Evolutionary conservation across 1,140 invertebrate genomes (phyloP), one percentile per base, ranked within the genome.

Genomic region (Nebria ingens): DNA sequence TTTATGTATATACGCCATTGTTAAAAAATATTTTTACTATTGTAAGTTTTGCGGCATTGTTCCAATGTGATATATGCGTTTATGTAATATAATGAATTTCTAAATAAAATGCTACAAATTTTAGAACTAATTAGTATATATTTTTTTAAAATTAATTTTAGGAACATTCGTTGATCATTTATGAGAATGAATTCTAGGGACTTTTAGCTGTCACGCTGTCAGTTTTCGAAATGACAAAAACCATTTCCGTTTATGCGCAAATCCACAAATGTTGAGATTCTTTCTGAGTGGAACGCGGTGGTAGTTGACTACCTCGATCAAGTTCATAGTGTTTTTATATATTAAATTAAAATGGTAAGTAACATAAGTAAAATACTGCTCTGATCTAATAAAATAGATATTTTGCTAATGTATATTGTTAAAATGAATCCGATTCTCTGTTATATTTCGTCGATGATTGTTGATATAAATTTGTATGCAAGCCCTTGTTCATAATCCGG

Each of bases 281-380:
- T 58, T 65, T 61, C 53, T 55, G 59, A 45, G 15, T 19, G 58
- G 62, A 62, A 60, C 52, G 56, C 57, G 56, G 62, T 57, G 60
- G 53, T 51, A 54, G 22, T 51, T 17, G 12, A 53, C 53, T 60
- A 58, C 57, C 54, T 57, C 56, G 49, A n/a, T 61, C 52, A 55
- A 34, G 61, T 62, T 56, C 59, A 25, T 55, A 19, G 54, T 63
- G 22, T 59, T 58, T 59, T 60, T 62, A 57, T 59, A 52, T 34
- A 54, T 55, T 56, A 64, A 60, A 61, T 58, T 49, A 65, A 60
- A 64, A 65, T 65, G 64, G 64, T 65, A 53, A 62, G 64, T 58
- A 56, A 56, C 40, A 50, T 29, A 4, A 11, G 15, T 1, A 55
- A 60, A 64, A 59, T 63, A 63, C 17, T 1, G 11, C 2, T 21